Percentiles rank a stretch among this genome's conserved stretches.
phyloP scores from a whole-genome alignment of 1,140 invertebrate genomes.

The Diorhabda elongata region DNA sequence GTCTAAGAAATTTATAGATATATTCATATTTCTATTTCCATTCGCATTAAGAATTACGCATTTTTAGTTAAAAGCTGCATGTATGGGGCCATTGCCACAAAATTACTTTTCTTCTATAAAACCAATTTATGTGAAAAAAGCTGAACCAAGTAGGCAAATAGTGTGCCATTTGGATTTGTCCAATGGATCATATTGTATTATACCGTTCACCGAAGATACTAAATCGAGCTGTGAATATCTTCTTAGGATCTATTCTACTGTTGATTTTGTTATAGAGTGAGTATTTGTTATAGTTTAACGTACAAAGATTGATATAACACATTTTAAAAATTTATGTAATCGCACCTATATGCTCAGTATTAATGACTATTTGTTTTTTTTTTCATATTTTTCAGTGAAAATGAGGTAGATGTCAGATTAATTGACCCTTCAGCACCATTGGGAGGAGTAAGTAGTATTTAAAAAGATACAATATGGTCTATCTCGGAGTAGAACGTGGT shows the following conservation, averaged over 20 bases:
- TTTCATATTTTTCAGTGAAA: slow-evolving; percentile 12
- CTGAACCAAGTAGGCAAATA: background rate
- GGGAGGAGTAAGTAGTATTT: background rate
- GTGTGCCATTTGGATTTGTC: slow-evolving; percentile 3
- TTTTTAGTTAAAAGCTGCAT: background rate
- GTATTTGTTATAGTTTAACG: background rate
- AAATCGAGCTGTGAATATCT: slow-evolving; percentile 12
- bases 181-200: slow-evolving; percentile 15
- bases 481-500: too few species aligned
- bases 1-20: too few species aligned
- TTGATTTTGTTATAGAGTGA: background rate
- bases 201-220: slow-evolving; percentile 10
- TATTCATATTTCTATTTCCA: too few species aligned
- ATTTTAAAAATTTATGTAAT: too few species aligned
- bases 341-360: too few species aligned
- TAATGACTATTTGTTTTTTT: too few species aligned
- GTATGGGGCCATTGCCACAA: background rate
- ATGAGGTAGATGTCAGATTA: slow-evolving; percentile 9
- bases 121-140: background rate
- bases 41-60: too few species aligned
- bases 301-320: too few species aligned
- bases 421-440: background rate
- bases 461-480: too few species aligned
- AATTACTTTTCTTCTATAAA: background rate
- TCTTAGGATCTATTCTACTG: slow-evolving; percentile 15